Conservation (phyloP, 2,888 invertebrate species). For the Mamestra brassicae region DNA sequence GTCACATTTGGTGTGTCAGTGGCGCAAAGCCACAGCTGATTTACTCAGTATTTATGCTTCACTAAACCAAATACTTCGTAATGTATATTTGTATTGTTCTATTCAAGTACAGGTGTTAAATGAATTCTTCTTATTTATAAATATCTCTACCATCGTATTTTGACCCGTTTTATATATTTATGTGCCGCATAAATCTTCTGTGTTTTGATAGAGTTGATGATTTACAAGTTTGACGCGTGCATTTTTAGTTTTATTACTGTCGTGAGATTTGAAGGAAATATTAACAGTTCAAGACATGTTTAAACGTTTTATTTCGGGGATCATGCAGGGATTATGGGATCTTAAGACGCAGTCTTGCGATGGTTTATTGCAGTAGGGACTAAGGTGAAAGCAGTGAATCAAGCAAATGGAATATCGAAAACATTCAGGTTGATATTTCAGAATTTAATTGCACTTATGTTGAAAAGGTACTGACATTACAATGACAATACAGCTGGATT, state of each 20-base stretch:
- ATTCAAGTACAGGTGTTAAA: constrained; percentile 45
- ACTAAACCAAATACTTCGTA: constrained; percentile 50
- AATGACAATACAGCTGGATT: not conserved
- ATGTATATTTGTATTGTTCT: constrained; percentile 42
- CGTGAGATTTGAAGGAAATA: constrained; percentile 36
- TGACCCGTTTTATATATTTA: constrained; percentile 30
- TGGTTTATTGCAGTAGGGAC: not conserved
- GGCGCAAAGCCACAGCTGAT: constrained; percentile 74
- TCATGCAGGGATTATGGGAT: constrained; percentile 25
- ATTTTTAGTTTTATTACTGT: constrained; percentile 49
- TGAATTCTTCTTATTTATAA: constrained; percentile 19
- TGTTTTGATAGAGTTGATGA: constrained; percentile 41
- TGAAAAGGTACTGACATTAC: not conserved
- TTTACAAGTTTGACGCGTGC: constrained; percentile 44
- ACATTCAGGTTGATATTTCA: not conserved
- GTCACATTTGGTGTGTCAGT: constrained; percentile 74
- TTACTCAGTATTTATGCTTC: constrained; percentile 68
- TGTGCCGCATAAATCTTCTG: constrained; percentile 35
- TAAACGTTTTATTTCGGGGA: constrained; percentile 19
- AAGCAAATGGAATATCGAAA: not conserved
- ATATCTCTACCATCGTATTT: constrained; percentile 5
- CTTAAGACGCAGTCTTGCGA: not conserved
- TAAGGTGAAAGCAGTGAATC: not conserved
- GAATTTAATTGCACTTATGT: not conserved
- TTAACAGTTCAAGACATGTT: constrained; percentile 28